These are phyloP conservation scores for Orthosia incerta DNA, from an alignment of 2,888 invertebrate genomes.

Conservation along the genomic window DNA sequence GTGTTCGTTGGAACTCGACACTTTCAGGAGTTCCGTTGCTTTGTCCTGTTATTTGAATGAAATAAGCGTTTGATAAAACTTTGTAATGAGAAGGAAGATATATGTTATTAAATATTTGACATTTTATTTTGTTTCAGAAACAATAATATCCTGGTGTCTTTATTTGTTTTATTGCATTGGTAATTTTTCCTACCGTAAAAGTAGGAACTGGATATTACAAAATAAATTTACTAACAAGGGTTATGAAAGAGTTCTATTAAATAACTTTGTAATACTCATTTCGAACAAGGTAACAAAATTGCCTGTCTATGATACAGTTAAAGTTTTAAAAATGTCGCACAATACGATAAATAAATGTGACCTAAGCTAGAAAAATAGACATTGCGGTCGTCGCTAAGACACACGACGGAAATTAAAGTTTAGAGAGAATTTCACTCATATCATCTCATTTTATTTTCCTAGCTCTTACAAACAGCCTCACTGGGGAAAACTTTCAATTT, in stretches of 20 bases:
- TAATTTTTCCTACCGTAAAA: background rate
- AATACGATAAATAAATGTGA: constrained; percentile 35
- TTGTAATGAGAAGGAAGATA: constrained; percentile 10
- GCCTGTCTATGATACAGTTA: no score
- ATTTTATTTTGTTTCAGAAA: no score
- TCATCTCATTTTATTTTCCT: constrained; percentile 36
- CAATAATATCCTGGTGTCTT: background rate
- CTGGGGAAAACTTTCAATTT: constrained; percentile 49
- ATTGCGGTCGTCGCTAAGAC: constrained; percentile 21
- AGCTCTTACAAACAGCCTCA: constrained; percentile 35
- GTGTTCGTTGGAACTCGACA: constrained; percentile 27
- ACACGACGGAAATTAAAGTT: constrained; percentile 55
- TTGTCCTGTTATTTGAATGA: constrained; percentile 42
- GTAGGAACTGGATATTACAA: background rate
- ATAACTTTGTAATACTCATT: constrained; percentile 26
- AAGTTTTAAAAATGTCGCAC: constrained; percentile 16
- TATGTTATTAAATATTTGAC: background rate
- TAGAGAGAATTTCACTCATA: constrained; percentile 24
- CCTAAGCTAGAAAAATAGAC: constrained; percentile 34
- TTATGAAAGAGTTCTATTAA: constrained; percentile 9
- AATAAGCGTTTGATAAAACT: constrained; percentile 22
- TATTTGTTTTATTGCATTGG: background rate
- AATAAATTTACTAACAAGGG: constrained; percentile 6
- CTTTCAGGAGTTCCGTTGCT: constrained; percentile 45
- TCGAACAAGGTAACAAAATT: constrained; percentile 14